A percentile compares a stretch with the other conserved stretches of the same genome.
Conservation (phyloP, 1,140 invertebrate genomes). For the Theocolax elegans region DNA sequence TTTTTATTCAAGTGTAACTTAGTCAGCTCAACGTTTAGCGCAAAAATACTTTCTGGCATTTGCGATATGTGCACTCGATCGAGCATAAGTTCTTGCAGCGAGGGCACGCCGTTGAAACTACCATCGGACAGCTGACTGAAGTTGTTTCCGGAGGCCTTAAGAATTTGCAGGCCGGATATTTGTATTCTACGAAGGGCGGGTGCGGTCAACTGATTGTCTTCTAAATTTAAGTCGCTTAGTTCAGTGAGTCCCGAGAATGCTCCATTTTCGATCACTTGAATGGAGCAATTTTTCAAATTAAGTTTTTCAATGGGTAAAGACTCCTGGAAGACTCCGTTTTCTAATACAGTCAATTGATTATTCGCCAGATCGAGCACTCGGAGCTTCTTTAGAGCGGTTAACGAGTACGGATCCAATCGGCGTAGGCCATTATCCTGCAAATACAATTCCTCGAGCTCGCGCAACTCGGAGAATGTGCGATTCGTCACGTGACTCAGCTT, state of each 20-base stretch:
- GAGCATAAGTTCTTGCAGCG: conserved; percentile 77
- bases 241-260: conserved; percentile 75
- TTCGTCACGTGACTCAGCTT: conserved; percentile 73
- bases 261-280: conserved; percentile 72
- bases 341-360: conserved; percentile 70
- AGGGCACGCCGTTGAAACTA: conserved; percentile 79
- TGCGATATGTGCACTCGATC: conserved; percentile 75
- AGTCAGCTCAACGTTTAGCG: conserved; percentile 78
- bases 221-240: conserved; percentile 77
- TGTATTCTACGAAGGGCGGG: conserved; percentile 75
- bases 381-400: conserved; percentile 72
- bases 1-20: conserved; percentile 80
- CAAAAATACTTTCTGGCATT: conserved; percentile 77
- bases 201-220: conserved; percentile 78
- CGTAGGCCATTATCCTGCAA: conserved; percentile 71
- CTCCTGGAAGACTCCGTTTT: conserved; percentile 73
- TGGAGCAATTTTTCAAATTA: conserved; percentile 73
- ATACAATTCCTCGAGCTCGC: conserved; percentile 76
- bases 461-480: conserved; percentile 76
- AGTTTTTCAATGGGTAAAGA: conserved; percentile 70
- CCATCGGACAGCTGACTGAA: conserved; percentile 76
- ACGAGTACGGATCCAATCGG: conserved; percentile 70
- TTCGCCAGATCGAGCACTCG: conserved; percentile 73
- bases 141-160: conserved; percentile 82
- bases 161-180: conserved; percentile 76